Base-by-base conservation (phyloP, 2,113 vertebrate genomes). In the Campylomormyrus numenius region DNA sequence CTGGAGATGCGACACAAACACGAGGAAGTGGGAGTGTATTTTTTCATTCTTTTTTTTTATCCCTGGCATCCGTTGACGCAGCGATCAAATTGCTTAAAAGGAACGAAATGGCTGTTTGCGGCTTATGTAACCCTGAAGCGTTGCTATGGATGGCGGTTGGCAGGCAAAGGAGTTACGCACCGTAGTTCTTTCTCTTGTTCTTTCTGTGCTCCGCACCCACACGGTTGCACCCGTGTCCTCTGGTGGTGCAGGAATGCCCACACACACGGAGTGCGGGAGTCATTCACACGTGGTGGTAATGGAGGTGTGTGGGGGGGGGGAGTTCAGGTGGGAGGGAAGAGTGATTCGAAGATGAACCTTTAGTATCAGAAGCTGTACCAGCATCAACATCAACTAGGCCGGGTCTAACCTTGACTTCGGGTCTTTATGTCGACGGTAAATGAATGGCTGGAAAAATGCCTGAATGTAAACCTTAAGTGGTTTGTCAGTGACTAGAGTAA, bases 131-230 rank as follows among this genome's bases (percentile, higher is more conserved):
- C 62, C 80, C 52, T 39, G 35, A 45, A 84, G 80, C 80, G 80
- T 89, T 35, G 89, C 89, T 89, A 85, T 89, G 89, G 89, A 85
- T 3, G 42, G 89, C 13, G 39, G 80, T 48, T 89, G 89, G 89
- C 89, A 89, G 89, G 80, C 39, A 17, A 62, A 85, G 77, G 24
- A 89, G 77, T 89, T 42, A 45, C 31, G 24, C 85, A 62, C 77
- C 1, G 42, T 24, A 85, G 77, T 17, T 85, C 53, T 62, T 89
- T 80, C 89, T 89, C 52, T 89, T 85, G 89, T 89, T 85, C 80
- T 85, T 31, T 89, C 80, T 5, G 31, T 89, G 77, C 80, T 31
- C 77, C 45, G n/a, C 89, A 48, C 89, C 89, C 89, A 89, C 89
- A 89, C 89, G n/a, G n/a, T 56, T 42, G 89, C 53, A 89, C 80